Percentiles rank a stretch among this genome's conserved stretches.
Evolutionary conservation across 2,888 invertebrate species (phyloP).

Genomic region (Luperina nickerlii): DNA sequence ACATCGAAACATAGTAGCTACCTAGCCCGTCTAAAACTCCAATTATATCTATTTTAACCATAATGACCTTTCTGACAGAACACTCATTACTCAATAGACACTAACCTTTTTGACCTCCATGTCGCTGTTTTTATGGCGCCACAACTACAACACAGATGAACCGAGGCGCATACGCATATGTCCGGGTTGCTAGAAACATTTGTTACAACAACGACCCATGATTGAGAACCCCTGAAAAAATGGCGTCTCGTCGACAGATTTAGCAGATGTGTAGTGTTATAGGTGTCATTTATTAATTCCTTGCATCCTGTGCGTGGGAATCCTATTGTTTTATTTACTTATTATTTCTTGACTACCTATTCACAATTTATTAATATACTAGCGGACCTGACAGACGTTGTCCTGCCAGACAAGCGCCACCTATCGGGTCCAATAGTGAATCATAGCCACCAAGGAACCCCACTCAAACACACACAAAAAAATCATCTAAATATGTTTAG

Average conservation of each 20-base stretch:
- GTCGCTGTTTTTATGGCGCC: conserved; percentile 31
- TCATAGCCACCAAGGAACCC: too few species aligned
- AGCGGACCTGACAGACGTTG: too few species aligned
- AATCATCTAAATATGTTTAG: too few species aligned
- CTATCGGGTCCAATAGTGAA: too few species aligned
- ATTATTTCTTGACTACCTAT: not conserved
- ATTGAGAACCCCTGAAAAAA: conserved; percentile 59
- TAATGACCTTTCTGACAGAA: not conserved
- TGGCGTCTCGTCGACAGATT: conserved; percentile 46
- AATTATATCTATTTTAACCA: not conserved
- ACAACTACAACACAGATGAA: conserved; percentile 44
- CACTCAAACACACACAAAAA: too few species aligned
- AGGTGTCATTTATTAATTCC: conserved; percentile 48
- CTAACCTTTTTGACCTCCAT: not conserved
- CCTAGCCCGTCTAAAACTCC: too few species aligned
- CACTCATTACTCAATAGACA: not conserved
- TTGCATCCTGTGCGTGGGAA: conserved; percentile 49
- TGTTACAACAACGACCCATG: conserved; percentile 48
- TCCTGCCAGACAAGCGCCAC: too few species aligned
- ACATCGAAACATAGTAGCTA: not conserved
- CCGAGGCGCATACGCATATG: conserved; percentile 58
- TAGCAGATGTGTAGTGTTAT: conserved; percentile 49
- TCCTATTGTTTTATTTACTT: conserved; percentile 16
- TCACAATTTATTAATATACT: not conserved
- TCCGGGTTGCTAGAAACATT: conserved; percentile 54